Evolutionary conservation across 2,113 vertebrate genomes (phyloP), one percentile per base, ranked within the genome.

Genomic region (Crotalus helleri): DNA sequence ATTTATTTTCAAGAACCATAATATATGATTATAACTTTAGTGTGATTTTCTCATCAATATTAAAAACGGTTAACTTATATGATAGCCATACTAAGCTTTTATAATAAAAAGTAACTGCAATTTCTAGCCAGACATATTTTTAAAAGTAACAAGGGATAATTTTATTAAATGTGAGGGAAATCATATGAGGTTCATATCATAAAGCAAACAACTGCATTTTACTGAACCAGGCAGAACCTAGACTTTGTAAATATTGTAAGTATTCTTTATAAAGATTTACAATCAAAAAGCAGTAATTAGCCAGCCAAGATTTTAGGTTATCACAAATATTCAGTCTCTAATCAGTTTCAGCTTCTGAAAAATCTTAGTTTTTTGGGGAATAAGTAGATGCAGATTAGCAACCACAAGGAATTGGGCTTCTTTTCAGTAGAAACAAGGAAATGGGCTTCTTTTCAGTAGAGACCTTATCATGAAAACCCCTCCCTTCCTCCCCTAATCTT

Each of bases 31-130:
- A 91, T 88, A 92, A 39, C 12, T 89, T 91, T 93, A 92, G 46
- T 91, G 57, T 94, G 89, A 89, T 94, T 94, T 95, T 93, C 39
- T 95, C 95, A 91, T 90, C 93, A 91, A 95, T 90, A 94, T 96
- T 94, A 85, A 81, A 58, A 95, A 5, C 3, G 57, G 88, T 85
- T 97, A 61, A 44, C 90, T 93, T 39, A 81, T 81, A 39, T 81
- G 15, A 15, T 81, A 19, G 69, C 69, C n/a, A 81, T 39, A 81
- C 69, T 81, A 81, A 81, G 64, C 6, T 81, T 81, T 39, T 81
- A 81, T 39, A 39, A 81, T 81, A 81, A 74, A 74, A 74, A 81
- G n/a, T 81, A 81, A 81, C 19, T 39, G 39, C 17, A 81, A 33
- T 15, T 81, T 81, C 69, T 81, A 19, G 69, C 6, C 69, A 39